phyloP scores from a whole-genome alignment of 2,797 vertebrate species.

The Amniataba percoides region DNA sequence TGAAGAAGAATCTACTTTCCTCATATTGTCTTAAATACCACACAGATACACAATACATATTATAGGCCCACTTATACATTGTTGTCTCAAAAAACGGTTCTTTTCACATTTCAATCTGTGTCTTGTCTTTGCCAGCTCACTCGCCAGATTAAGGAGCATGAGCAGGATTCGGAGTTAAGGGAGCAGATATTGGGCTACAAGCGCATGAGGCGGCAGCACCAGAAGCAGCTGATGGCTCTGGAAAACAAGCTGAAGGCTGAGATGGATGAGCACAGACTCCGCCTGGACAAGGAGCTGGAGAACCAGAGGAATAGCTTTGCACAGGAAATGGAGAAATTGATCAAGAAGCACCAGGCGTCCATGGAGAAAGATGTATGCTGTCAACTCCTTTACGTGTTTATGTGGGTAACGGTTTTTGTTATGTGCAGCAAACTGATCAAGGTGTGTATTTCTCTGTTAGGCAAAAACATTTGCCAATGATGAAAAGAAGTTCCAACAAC shows the following conservation, averaged over 20 bases:
- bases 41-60: background rate
- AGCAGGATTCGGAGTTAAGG: conserved; percentile 97
- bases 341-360: conserved; percentile 97
- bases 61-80: background rate
- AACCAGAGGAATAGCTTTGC: conserved; percentile 97
- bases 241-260: conserved; percentile 99
- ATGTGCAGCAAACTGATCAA: conserved; percentile 10
- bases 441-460: conserved; percentile 71
- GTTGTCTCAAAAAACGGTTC: background rate
- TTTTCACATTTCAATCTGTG: conserved; percentile 2
- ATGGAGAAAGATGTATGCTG: conserved; percentile 97
- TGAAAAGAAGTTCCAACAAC: conserved; percentile 99
- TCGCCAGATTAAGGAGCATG: conserved; percentile 98
- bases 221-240: conserved; percentile 97
- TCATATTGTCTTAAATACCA: background rate
- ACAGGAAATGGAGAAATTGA: conserved; percentile 97
- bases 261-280: conserved; percentile 98
- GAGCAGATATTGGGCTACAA: conserved; percentile 99
- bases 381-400: conserved; percentile 2
- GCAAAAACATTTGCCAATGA: conserved; percentile 96
- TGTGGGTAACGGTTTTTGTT: background rate
- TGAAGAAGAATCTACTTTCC: background rate
- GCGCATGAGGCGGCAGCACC: conserved; percentile 98
- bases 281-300: conserved; percentile 98
- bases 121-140: conserved; percentile 89